phyloP scores from a whole-genome alignment of 2,113 vertebrate species.

The Leucopsar rothschildi region DNA sequence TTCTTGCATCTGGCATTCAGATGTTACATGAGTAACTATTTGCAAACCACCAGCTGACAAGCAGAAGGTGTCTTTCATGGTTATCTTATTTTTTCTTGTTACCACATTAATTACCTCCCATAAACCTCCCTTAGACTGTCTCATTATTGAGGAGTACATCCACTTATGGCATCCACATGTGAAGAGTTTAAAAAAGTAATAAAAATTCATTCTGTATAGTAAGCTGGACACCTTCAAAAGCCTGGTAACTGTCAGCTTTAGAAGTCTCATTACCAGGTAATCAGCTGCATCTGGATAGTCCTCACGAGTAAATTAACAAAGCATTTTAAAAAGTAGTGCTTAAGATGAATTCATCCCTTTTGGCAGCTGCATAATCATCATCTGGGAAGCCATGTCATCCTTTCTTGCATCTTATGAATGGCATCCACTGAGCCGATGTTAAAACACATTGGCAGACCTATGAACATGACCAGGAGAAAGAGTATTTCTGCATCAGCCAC shows the following conservation, averaged over 20 bases:
- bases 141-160: not conserved
- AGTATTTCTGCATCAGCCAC: not conserved
- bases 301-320: not conserved
- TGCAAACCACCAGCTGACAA: not conserved
- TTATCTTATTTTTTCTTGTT: not conserved
- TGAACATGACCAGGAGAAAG: not conserved
- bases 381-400: not conserved
- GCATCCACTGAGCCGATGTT: not conserved
- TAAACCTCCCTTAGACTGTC: not conserved
- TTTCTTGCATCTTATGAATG: not conserved
- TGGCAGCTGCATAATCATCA: not conserved
- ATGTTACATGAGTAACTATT: not conserved
- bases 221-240: not conserved
- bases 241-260: not conserved
- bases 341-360: not conserved
- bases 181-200: not conserved
- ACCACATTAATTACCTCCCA: not conserved
- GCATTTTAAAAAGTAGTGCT: not conserved
- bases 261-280: not conserved
- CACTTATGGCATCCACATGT: not conserved
- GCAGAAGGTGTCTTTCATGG: not conserved
- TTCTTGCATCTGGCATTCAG: not conserved
- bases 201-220: not conserved
- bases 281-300: not conserved
- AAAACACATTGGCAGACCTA: not conserved